Evolutionary conservation across 2,888 invertebrate species (phyloP).

Genomic region (Rhabditoides inermis): DNA sequence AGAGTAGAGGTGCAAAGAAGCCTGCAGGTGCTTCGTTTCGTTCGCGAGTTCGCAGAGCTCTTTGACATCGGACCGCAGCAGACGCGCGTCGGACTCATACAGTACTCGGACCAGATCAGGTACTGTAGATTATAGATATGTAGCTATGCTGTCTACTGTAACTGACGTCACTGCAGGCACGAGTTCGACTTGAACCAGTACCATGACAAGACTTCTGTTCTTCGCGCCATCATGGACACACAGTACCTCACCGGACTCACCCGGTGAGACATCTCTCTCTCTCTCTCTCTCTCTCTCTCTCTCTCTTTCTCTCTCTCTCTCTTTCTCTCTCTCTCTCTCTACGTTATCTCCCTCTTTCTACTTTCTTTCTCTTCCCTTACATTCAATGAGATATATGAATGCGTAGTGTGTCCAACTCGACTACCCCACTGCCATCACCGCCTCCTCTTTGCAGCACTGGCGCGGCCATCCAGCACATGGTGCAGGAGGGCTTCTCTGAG

Average conservation of each 20-base stretch:
- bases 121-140: not conserved
- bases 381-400: not conserved
- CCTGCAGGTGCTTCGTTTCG: conserved; percentile 43
- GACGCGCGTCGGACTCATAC: conserved; percentile 51
- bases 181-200: conserved; percentile 49
- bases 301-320: too few relatives aligned
- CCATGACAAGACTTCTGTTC: conserved; percentile 16
- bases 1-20: too few relatives aligned
- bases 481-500: conserved; percentile 48
- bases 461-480: conserved; percentile 52
- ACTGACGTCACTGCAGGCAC: too few relatives aligned
- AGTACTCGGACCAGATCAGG: conserved; percentile 49
- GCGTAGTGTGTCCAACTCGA: not conserved
- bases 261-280: too few relatives aligned
- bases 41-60: conserved; percentile 50
- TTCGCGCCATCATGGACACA: conserved; percentile 33
- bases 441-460: conserved; percentile 49
- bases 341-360: too few relatives aligned
- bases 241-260: conserved; percentile 51
- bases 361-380: not conserved
- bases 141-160: too few relatives aligned
- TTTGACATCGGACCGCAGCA: conserved; percentile 51
- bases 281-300: too few relatives aligned
- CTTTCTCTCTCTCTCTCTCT: too few relatives aligned
- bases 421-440: conserved; percentile 1